Base-by-base conservation (phyloP, 2,888 invertebrate species). In the Caradrina clavipalpis region DNA sequence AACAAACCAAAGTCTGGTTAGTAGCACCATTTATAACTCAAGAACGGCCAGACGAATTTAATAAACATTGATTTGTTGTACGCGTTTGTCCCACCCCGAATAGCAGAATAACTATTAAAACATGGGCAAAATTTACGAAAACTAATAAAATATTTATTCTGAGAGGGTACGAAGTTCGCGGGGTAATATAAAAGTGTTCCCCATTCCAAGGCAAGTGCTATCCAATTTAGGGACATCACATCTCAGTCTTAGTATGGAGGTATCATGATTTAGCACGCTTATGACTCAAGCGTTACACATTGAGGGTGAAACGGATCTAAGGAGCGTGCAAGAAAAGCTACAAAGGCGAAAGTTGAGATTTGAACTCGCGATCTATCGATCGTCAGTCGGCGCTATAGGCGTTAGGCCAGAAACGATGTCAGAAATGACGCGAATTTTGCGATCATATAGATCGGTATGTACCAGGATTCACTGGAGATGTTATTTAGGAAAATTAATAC, bases 281-380 rank as follows among this genome's bases (percentile, higher is more conserved):
- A 96, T 96, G 96, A 96, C 96, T 96, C 96, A 95, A 95, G 95
- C 95, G 92, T 94, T 94, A 91, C 94, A 94, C 90, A 95, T 92
- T 87, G 73, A 91, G 47, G 79, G 90, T 93, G 93, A 93, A 94
- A 95, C 92, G 95, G 96, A 96, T 96, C 96, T 95, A 96, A 96
- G 95, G 95, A 95, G 94, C 70, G 94, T 95, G 95, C 95, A 69
- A 26, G 56, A 61, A 54, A 57, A 60, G 19, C 4, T 39, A 63
- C 17, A 0, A 17, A 15, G 15, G 26, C 21, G 42, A 53, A 19
- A 55, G 17, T 1, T 19, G 11, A 47, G 77, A 72, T 63, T 81
- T 66, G 77, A 78, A 71, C 77, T 72, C 55, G 3, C 31, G 42
- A 71, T 50, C 59, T 47, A 78, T 71, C 19, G 73, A 81, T 77